Conservation (phyloP, 2,888 invertebrate species). For the Gastracanthus pulcherrimus region DNA sequence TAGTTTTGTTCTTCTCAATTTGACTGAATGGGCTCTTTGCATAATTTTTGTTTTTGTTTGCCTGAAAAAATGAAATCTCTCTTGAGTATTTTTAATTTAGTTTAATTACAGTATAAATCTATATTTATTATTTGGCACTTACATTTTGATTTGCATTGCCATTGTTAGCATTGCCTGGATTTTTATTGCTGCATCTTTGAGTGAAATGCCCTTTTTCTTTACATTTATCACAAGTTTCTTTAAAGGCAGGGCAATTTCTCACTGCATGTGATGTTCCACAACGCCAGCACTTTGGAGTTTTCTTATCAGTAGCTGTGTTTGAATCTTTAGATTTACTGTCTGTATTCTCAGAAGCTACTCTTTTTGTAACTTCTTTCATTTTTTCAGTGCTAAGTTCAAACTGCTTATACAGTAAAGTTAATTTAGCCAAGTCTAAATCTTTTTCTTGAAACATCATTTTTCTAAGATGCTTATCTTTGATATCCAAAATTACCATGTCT, state of each 20-base stretch:
- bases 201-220: slow-evolving; percentile 57
- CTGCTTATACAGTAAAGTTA: slow-evolving; percentile 38
- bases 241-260: slow-evolving; percentile 58
- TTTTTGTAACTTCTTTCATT: slow-evolving; percentile 36
- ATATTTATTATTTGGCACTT: background rate
- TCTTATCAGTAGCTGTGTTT: slow-evolving; percentile 2
- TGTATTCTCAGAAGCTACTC: slow-evolving; percentile 21
- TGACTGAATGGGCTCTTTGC: slow-evolving; percentile 22
- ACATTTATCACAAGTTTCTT: slow-evolving; percentile 57
- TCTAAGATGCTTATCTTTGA: slow-evolving; percentile 53
- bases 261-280: slow-evolving; percentile 54
- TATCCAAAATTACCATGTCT: slow-evolving; percentile 55
- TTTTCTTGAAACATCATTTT: slow-evolving; percentile 45
- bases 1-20: background rate
- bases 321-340: background rate
- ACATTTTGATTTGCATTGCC: background rate
- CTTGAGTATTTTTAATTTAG: background rate
- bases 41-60: slow-evolving; percentile 17
- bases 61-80: slow-evolving; percentile 19
- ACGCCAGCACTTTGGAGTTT: slow-evolving; percentile 46
- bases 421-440: slow-evolving; percentile 42
- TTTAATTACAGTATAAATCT: background rate
- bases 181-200: slow-evolving; percentile 45
- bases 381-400: slow-evolving; percentile 48
- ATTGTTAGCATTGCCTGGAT: background rate